These are phyloP conservation scores for Podotricha telesiphe DNA, from an alignment of 2,888 invertebrate genomes.

Conservation along the genomic window DNA sequence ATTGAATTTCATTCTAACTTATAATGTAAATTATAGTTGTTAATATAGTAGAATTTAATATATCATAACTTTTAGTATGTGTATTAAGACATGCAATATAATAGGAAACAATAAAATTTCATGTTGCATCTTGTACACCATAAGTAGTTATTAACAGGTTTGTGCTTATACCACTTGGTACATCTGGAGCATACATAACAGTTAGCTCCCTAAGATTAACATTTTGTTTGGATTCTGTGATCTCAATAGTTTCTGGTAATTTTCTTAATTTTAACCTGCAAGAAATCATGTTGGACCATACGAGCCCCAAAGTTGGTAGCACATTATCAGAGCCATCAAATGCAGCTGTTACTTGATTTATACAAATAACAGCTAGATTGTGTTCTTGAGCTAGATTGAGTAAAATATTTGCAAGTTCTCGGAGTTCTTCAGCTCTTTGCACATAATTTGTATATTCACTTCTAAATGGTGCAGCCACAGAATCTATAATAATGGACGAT, in stretches of 20 bases:
- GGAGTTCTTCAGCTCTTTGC: slow-evolving; percentile 73
- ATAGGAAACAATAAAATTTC: background rate
- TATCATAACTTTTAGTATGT: background rate
- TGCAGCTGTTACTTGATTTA: slow-evolving; percentile 74
- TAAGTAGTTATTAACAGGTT: slow-evolving; percentile 59
- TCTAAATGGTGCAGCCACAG: slow-evolving; percentile 76
- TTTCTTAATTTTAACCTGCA: slow-evolving; percentile 63
- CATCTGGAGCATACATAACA: slow-evolving; percentile 65
- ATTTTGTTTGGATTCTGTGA: slow-evolving; percentile 44
- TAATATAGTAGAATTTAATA: too few relatives aligned
- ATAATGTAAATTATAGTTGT: too few relatives aligned
- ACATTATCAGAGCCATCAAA: slow-evolving; percentile 57
- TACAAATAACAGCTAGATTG: slow-evolving; percentile 68
- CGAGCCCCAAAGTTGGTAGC: slow-evolving; percentile 71
- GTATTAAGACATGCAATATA: background rate
- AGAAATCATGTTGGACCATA: slow-evolving; percentile 78
- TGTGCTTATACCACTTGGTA: slow-evolving; percentile 52
- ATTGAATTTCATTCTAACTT: too few relatives aligned
- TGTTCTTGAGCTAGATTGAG: slow-evolving; percentile 60
- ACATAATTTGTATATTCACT: slow-evolving; percentile 70
- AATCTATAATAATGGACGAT: slow-evolving; percentile 69
- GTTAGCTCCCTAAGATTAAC: slow-evolving; percentile 57
- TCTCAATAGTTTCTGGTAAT: slow-evolving; percentile 41
- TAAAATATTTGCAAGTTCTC: slow-evolving; percentile 66
- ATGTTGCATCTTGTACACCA: slow-evolving; percentile 52